These are phyloP conservation scores for Ectobius pallidus DNA, from an alignment of 2,888 invertebrate genomes.

Conservation along the genomic window DNA sequence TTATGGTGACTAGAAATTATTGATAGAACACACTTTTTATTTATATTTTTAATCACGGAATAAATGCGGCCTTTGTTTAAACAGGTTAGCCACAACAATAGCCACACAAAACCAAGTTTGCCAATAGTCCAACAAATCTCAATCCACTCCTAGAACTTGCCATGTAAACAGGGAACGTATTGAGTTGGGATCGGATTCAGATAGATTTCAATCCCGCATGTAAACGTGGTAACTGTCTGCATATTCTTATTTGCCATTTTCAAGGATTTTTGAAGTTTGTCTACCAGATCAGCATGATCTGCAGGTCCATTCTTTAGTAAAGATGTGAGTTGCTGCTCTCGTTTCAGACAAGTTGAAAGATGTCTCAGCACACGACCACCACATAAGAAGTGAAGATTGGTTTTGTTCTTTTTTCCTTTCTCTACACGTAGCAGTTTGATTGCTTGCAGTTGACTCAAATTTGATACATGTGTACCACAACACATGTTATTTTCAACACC, in stretches of 20 bases:
- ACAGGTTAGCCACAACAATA: too few species aligned
- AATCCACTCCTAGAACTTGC: too few species aligned
- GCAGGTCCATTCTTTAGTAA: constrained; percentile 76
- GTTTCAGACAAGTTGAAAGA: constrained; percentile 65
- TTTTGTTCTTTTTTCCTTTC: constrained; percentile 75
- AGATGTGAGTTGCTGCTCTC: constrained; percentile 71
- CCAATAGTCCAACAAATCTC: too few species aligned
- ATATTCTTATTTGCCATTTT: constrained; percentile 70
- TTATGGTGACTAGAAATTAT: too few species aligned
- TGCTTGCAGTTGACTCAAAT: constrained; percentile 64
- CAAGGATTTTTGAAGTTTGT: constrained; percentile 73
- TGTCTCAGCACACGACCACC: constrained; percentile 71
- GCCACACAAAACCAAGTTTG: too few species aligned
- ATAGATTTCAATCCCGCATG: too few species aligned
- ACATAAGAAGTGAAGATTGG: constrained; percentile 71
- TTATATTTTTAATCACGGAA: too few species aligned
- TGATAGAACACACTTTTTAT: too few species aligned
- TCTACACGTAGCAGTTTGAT: constrained; percentile 68
- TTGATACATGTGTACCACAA: constrained; percentile 86
- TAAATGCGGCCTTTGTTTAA: too few species aligned
- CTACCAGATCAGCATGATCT: constrained; percentile 72
- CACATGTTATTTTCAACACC: constrained; percentile 83
- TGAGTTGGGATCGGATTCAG: too few species aligned
- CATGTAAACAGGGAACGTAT: too few species aligned
- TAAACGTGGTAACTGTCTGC: constrained; percentile 65